Evolutionary conservation across 2,113 vertebrate species (phyloP).

Genomic region (Sturnus vulgaris): DNA sequence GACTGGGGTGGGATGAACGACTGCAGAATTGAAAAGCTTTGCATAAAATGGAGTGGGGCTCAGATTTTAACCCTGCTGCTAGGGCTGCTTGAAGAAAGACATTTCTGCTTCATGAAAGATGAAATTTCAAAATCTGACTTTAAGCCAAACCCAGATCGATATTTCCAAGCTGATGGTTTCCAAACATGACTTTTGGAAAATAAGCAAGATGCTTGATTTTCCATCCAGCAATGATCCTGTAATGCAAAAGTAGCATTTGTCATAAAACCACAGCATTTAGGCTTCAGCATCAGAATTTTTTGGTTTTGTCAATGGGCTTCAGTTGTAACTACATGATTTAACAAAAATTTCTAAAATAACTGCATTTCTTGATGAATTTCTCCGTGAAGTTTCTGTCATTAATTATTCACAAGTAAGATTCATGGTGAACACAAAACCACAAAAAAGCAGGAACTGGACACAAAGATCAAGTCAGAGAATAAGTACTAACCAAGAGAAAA

Average conservation of each 20-base stretch:
- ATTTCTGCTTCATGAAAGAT: not conserved
- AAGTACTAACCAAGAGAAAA: not conserved
- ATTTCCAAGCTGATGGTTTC: conserved; percentile 20
- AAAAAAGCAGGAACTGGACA: not conserved
- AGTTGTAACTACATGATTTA: not conserved
- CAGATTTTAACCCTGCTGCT: not conserved
- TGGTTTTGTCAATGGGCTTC: not conserved
- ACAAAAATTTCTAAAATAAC: not conserved
- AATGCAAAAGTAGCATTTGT: not conserved
- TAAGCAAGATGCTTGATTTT: conserved; percentile 14
- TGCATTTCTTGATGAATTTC: not conserved
- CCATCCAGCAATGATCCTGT: not conserved
- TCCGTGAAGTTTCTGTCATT: not conserved
- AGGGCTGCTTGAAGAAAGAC: not conserved
- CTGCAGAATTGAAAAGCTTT: not conserved
- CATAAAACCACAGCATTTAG: not conserved
- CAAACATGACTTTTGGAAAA: conserved; percentile 7
- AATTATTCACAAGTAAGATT: not conserved
- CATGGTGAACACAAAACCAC: not conserved
- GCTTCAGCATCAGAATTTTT: not conserved
- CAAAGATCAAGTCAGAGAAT: not conserved
- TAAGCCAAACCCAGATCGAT: not conserved
- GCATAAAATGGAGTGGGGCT: not conserved
- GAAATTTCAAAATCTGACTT: conserved; percentile 28
- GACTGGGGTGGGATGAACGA: not conserved